Base-by-base conservation (phyloP, 2,888 invertebrate genomes). In the Phoenoteleia sp. region DNA sequence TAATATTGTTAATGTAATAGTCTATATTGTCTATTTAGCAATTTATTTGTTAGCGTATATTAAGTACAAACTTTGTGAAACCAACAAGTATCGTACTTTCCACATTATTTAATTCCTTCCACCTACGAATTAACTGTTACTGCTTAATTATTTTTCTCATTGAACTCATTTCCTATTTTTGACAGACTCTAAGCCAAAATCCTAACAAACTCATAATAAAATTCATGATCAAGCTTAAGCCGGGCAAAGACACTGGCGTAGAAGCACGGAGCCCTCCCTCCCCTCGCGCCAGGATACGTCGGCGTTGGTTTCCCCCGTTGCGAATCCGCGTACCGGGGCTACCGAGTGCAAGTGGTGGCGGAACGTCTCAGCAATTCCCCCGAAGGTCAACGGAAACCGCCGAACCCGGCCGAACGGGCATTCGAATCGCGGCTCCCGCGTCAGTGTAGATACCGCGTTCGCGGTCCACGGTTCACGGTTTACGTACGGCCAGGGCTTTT, bases 381-480 rank as follows among this genome's bases (percentile, higher is more conserved):
- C 93, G 93, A 92, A 69, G 7, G 0, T 0, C 13, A 56, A 72
- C 92, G 92, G 89, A 79, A 4, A 29, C 29, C 33, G 72, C 91
- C 93, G 93, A 93, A 89, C 87, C 87, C 87, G 86, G 90, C 92
- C 93, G 93, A 93, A 93, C 88, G 87, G 76, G 62, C 88, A 91
- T 93, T 93, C 93, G 93, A 93, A 93, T 93, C 91, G 91, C 90
- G 90, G 87, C 91, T 92, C 93, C 93, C 93, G 93, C 93, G 92
- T 93, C 93, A 93, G 93, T 93, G 92, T 92, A 93, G 91, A 92
- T 91, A 91, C 93, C 93, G 93, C 93, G 92, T 93, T 90, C 93
- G 93, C 93, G 93, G 93, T 93, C 93, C 93, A 93, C 93, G 93
- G 93, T 93, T 93, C 92, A 93, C 89, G 89, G 91, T 92, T 93